Base-by-base conservation (phyloP, 2,113 vertebrate genomes). In the Caracal caracal region DNA sequence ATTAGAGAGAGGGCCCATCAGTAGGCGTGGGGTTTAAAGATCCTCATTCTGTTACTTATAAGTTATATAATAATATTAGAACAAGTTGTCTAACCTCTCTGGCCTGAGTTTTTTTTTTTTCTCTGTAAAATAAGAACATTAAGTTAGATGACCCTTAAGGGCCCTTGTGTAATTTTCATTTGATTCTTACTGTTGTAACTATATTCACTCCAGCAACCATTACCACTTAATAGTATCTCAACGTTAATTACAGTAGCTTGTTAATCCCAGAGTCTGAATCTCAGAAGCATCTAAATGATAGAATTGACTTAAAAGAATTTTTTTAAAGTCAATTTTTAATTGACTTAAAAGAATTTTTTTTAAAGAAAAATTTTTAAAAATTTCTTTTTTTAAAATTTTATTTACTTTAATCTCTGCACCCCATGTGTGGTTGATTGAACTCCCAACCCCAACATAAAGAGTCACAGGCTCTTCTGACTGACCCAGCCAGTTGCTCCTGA, bases 241-340 rank as follows among this genome's bases (percentile, higher is more conserved):
- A 1, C 33, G 65, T 95, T 75, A 79, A 59, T 90, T 83, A 40
- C 17, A 65, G 30, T 79, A 59, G 47, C 51, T 79, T 53, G 19
- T 73, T 93, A 92, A 80, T 81, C 49, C 49, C 47, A 73, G 68
- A 93, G 37, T 75, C 33, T 94, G 71, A 87, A 83, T 93, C 73
- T 96, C 20, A 90, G 68, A 95, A 85, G n/a, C 66, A 61, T 82
- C 4, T 97, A 53, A 95, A 68, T 61, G 37, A 43, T 92, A 83
- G 80, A 94, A 61, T 87, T 96, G n/a, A 94, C 76, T 35, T 93
- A 16, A 97, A 91, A 65, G 28, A 83, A 68, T 86, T 73, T 90
- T 96, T 49, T 86, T 35, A 51, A 47, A 56, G 22, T 43, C 43
- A 43, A 43, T 9, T 43, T 43, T 43, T 43, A 94, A 61, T 87